Percentiles rank a stretch among this genome's conserved stretches.
Conservation (phyloP, 2,113 vertebrate genomes). For the Laticauda colubrina region DNA sequence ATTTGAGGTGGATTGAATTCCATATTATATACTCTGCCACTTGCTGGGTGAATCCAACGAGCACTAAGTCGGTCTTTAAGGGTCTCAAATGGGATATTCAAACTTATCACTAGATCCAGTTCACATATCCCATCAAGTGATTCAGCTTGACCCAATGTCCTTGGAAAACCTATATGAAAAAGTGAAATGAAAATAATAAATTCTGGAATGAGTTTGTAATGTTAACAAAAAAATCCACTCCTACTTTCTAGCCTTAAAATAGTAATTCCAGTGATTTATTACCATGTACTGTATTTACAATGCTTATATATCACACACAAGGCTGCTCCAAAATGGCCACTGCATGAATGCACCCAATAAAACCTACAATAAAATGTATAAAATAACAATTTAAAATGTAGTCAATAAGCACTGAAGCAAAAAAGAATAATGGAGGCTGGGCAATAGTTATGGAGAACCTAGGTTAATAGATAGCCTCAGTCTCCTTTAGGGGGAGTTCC, state of each 20-base stretch:
- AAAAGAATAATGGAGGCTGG: background rate
- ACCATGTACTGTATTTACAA: background rate
- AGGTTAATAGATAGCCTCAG: background rate
- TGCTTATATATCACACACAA: background rate
- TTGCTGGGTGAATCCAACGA: conserved; percentile 87
- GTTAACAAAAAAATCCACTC: background rate
- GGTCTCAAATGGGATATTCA: conserved; percentile 92
- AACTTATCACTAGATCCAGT: conserved; percentile 87
- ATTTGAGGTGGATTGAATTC: conserved; percentile 88
- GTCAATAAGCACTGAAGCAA: background rate
- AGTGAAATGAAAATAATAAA: background rate
- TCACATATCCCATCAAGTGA: conserved; percentile 82
- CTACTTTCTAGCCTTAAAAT: background rate
- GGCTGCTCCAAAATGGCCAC: background rate
- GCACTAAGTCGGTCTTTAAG: conserved; percentile 88
- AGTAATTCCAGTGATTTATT: background rate
- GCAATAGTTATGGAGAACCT: background rate
- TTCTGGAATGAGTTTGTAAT: background rate
- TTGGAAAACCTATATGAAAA: conserved; percentile 82
- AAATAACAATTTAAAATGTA: background rate
- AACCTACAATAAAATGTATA: background rate
- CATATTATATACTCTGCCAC: conserved; percentile 94
- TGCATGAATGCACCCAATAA: background rate
- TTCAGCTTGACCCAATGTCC: conserved; percentile 83
- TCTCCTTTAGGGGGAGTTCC: background rate